A percentile compares a stretch with the other conserved stretches of the same genome.
Evolutionary conservation across 2,888 invertebrate genomes (phyloP).

Genomic region (Rhingia rostrata): DNA sequence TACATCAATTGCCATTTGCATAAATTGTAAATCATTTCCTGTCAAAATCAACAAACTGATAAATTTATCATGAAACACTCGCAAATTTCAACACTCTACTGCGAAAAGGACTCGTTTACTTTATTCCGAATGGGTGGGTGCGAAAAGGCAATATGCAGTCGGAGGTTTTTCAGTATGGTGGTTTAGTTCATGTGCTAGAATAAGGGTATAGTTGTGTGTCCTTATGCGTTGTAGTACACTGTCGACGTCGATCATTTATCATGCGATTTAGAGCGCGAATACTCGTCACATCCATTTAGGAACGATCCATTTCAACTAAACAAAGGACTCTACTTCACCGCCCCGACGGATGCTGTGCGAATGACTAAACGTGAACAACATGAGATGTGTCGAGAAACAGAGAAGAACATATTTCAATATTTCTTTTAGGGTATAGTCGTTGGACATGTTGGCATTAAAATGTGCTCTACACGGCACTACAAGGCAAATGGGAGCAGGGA

Average conservation of each 20-base stretch:
- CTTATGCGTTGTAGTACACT: background rate
- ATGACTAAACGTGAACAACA: background rate
- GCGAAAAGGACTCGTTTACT: slow-evolving; percentile 22
- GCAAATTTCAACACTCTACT: slow-evolving; percentile 38
- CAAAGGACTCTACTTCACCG: background rate
- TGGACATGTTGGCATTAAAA: slow-evolving; percentile 1
- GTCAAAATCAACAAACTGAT: slow-evolving; percentile 61
- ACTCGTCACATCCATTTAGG: too few species aligned
- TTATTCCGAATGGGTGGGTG: background rate
- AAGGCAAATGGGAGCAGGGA: background rate
- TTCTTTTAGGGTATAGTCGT: background rate
- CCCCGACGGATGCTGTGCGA: background rate
- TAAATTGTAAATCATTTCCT: slow-evolving; percentile 59
- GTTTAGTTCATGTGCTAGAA: slow-evolving; percentile 23
- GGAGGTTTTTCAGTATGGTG: background rate
- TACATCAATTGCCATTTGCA: slow-evolving; percentile 53
- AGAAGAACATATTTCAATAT: background rate
- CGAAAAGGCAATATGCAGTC: background rate
- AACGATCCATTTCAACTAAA: too few species aligned
- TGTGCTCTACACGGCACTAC: background rate
- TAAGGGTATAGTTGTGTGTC: slow-evolving; percentile 12
- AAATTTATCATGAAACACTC: slow-evolving; percentile 51
- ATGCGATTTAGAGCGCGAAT: background rate
- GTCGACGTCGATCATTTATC: slow-evolving; percentile 28
- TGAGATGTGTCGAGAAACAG: background rate